Evolutionary conservation across 2,113 vertebrate species (phyloP), one percentile per base, ranked within the genome.

Genomic region (Poicephalus gulielmi): DNA sequence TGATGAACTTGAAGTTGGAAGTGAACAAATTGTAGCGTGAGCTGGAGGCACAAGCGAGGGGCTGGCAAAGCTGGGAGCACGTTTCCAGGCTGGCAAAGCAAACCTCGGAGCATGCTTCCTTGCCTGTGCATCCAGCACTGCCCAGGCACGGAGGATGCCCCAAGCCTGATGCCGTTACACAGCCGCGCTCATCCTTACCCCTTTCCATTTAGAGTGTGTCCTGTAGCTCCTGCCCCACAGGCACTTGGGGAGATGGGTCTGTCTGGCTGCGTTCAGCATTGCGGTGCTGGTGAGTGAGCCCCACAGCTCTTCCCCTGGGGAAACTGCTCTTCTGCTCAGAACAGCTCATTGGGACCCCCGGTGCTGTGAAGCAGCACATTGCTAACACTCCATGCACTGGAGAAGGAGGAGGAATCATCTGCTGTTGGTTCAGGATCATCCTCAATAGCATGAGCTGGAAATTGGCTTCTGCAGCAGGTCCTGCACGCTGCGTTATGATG

Each of bases 401-500:
- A 93, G 85, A 93, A 95, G 86, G 73, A 92, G 85, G 39, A 94
- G 78, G 86, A 97, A 83, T 62, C 59, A 76, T 76, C 63, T 90
- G 4, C 60, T 73, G 93, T 91, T 49, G 41, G 10, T 39, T 79
- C 87, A 86, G 82, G 94, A 79, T 85, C 89, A 82, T 9, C 24
- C 66, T 31, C 30, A 77, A 70, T 3, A 47, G 73, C 78, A 74
- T 8, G 10, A 63, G 55, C 76, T 87, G 66, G 91, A 87, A 88
- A 91, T 11, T 95, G 55, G 10, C 20, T 85, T 71, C 35, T 50
- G 43, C 39, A 70, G 39, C 33, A 55, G 0, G 0, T 27, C 13
- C 46, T 46, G 67, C 2, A 1, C 47, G 13, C 67, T 0, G 0
- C 17, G 20, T 28, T 23, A 6, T 16, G 31, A 15, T 0, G 0